Conservation (phyloP, 2,888 invertebrate genomes). For the Caenorhabditis sp. region DNA sequence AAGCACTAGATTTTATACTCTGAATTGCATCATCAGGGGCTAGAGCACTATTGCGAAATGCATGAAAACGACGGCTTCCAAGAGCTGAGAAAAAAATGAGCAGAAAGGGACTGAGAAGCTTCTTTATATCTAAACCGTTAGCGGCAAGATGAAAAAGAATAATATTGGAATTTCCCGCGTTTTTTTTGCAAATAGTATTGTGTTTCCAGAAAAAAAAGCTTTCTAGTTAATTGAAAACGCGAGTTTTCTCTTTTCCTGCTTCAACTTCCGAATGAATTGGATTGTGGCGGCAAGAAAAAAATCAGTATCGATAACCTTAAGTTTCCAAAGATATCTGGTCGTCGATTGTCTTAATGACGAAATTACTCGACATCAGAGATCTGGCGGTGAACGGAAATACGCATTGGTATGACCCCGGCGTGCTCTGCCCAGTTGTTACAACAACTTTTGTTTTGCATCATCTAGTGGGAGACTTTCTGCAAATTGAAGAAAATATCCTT, state of each 20-base stretch:
- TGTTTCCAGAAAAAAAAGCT: conserved; percentile 40
- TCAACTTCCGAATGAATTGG: not conserved
- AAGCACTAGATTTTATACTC: conserved; percentile 4
- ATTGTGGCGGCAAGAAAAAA: not conserved
- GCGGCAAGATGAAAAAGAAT: conserved; percentile 31
- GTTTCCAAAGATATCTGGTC: too few species aligned
- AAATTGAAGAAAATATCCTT: conserved; percentile 23
- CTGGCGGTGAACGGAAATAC: conserved; percentile 1
- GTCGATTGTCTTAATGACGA: too few species aligned
- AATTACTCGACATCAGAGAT: conserved; percentile 39
- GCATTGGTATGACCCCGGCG: conserved; percentile 19
- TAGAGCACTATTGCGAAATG: conserved; percentile 42
- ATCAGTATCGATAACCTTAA: too few species aligned
- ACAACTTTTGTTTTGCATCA: conserved; percentile 31
- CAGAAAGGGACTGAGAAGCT: not conserved
- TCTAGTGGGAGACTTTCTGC: not conserved
- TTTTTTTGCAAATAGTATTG: conserved; percentile 33
- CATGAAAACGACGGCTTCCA: conserved; percentile 24
- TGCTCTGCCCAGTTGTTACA: conserved; percentile 43
- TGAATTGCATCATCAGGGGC: conserved; percentile 7
- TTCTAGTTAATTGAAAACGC: conserved; percentile 35
- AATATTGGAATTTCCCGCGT: too few species aligned
- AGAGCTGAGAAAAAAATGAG: conserved; percentile 9
- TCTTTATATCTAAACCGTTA: not conserved
- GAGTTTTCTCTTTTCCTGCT: not conserved